Conservation (phyloP, 2,888 invertebrate species). For the Drosophila macrospina region DNA sequence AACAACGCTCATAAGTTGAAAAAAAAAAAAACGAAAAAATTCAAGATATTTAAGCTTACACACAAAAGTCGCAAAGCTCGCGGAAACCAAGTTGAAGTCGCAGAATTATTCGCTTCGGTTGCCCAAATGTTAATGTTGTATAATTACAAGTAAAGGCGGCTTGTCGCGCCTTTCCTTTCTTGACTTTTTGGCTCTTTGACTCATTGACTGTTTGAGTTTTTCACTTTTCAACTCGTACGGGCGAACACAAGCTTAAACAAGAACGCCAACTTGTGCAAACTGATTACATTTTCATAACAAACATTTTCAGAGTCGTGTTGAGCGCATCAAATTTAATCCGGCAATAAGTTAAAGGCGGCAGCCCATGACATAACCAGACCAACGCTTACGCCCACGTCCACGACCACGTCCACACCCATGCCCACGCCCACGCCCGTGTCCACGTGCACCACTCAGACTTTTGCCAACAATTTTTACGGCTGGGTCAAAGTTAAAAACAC, state of each 20-base stretch:
- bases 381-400: slow-evolving; percentile 7
- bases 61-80: slow-evolving; percentile 49
- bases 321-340: slow-evolving; percentile 64
- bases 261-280: slow-evolving; percentile 40
- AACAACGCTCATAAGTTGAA: too few species aligned
- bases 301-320: slow-evolving; percentile 35
- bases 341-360: slow-evolving; percentile 65
- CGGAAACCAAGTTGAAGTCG: slow-evolving; percentile 64
- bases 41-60: slow-evolving; percentile 13
- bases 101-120: slow-evolving; percentile 62
- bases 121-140: slow-evolving; percentile 75
- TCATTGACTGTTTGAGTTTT: slow-evolving; percentile 13
- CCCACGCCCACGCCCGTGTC: slow-evolving; percentile 1
- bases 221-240: background rate
- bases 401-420: slow-evolving; percentile 8
- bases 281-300: slow-evolving; percentile 71
- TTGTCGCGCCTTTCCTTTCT: slow-evolving; percentile 26
- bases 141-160: slow-evolving; percentile 65
- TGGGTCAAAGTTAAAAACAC: slow-evolving; percentile 43
- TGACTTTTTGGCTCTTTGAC: slow-evolving; percentile 12
- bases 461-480: slow-evolving; percentile 23
- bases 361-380: slow-evolving; percentile 11
- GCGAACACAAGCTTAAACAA: slow-evolving; percentile 14
- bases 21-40: background rate
- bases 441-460: slow-evolving; percentile 12